Evolutionary conservation across 2,113 vertebrate genomes (phyloP).

Genomic region (Emydocephalus ijimae): DNA sequence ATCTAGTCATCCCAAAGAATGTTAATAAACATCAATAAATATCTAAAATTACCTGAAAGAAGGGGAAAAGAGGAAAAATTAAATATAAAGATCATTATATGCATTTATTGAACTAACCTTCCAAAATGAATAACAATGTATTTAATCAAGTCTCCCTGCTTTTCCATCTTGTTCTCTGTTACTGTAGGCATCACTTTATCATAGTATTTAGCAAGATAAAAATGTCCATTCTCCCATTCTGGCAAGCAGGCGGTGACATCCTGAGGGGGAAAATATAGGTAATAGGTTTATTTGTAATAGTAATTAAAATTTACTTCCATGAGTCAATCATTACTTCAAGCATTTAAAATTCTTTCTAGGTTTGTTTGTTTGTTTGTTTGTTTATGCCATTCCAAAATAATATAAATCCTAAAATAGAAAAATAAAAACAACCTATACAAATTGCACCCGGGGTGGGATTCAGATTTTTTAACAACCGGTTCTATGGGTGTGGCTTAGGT

Average conservation of each 20-base stretch:
- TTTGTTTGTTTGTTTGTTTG: too few species aligned
- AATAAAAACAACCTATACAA: neutral
- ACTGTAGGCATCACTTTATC: constrained; percentile 98
- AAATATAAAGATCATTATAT: neutral
- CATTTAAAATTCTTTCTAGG: neutral
- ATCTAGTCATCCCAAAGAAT: neutral
- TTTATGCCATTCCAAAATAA: neutral
- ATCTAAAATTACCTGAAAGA: neutral
- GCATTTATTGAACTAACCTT: constrained; percentile 72
- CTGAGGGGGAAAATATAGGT: constrained; percentile 62
- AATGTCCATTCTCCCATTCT: constrained; percentile 99
- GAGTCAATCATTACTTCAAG: neutral
- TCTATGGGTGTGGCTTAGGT: too few species aligned
- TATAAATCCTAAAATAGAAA: neutral
- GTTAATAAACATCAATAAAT: neutral
- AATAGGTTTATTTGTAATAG: neutral
- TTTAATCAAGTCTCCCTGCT: constrained; percentile 93
- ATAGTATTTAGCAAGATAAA: constrained; percentile 97
- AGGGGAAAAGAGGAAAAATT: neutral
- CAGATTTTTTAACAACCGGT: too few species aligned
- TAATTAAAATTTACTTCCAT: neutral
- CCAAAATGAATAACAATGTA: constrained; percentile 95
- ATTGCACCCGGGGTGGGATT: too few species aligned
- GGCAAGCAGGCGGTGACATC: constrained; percentile 90
- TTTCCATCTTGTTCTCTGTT: constrained; percentile 98